These are phyloP conservation scores for Cacoxenus indagator DNA, from an alignment of 2,888 invertebrate species.

Conservation along the genomic window DNA sequence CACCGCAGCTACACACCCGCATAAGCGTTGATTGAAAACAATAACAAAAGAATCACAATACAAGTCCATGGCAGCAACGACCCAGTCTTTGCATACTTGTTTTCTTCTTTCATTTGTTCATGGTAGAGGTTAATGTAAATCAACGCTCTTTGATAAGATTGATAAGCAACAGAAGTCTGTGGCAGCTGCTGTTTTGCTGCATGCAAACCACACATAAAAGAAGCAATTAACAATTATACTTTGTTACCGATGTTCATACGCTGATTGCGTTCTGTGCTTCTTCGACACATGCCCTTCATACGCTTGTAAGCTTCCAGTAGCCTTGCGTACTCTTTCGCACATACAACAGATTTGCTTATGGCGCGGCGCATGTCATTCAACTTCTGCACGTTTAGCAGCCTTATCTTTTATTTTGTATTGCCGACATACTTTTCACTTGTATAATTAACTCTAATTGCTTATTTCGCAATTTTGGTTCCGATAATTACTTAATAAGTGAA, in stretches of 20 bases:
- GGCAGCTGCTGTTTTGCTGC: neutral
- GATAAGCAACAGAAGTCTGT: neutral
- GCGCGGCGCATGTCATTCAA: neutral
- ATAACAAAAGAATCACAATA: neutral
- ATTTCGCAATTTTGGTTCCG: neutral
- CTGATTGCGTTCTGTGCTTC: neutral
- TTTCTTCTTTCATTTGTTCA: neutral
- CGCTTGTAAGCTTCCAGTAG: no score
- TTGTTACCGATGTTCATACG: neutral
- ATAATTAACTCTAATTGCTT: neutral
- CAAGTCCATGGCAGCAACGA: no score
- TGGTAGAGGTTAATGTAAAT: neutral
- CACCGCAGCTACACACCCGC: no score
- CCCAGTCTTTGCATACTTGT: neutral
- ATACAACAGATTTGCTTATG: no score
- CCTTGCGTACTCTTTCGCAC: no score
- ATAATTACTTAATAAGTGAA: neutral
- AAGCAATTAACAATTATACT: neutral
- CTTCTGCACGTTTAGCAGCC: neutral
- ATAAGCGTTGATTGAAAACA: neutral
- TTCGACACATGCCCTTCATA: no score
- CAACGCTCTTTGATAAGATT: neutral
- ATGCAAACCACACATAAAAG: conserved; percentile 4
- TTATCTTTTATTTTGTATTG: neutral
- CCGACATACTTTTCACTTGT: neutral